phyloP scores from a whole-genome alignment of 2,113 vertebrate genomes.

The Elgaria multicarinata region DNA sequence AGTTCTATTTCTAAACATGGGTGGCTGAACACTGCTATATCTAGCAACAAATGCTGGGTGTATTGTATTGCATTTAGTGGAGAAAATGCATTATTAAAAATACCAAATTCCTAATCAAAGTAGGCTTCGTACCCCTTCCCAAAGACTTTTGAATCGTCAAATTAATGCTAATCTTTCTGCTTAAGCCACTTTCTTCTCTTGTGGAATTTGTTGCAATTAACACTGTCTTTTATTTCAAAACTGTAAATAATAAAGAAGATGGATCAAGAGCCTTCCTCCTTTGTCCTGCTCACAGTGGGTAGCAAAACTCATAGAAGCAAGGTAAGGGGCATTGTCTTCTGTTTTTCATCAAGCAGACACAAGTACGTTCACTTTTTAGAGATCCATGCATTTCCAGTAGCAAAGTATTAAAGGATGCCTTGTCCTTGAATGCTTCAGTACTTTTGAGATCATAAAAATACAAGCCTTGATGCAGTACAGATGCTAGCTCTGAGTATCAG shows the following conservation, averaged over 20 bases:
- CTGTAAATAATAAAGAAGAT: conserved; percentile 68
- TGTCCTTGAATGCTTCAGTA: not conserved
- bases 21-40: not conserved
- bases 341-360: conserved; percentile 2
- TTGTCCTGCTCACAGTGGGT: conserved; percentile 85
- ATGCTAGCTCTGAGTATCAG: no score
- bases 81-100: not conserved
- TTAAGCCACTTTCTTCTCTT: not conserved
- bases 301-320: conserved; percentile 88
- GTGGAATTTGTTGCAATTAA: not conserved
- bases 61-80: not conserved
- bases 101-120: not conserved
- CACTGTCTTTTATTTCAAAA: not conserved
- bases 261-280: conserved; percentile 83
- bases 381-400: not conserved
- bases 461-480: not conserved
- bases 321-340: conserved; percentile 75
- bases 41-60: not conserved
- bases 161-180: not conserved
- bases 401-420: not conserved
- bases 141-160: not conserved
- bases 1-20: not conserved
- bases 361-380: not conserved
- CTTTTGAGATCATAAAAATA: not conserved
- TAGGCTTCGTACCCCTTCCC: not conserved